Base-by-base conservation (phyloP, 1,140 invertebrate genomes). In the Delia radicum region DNA sequence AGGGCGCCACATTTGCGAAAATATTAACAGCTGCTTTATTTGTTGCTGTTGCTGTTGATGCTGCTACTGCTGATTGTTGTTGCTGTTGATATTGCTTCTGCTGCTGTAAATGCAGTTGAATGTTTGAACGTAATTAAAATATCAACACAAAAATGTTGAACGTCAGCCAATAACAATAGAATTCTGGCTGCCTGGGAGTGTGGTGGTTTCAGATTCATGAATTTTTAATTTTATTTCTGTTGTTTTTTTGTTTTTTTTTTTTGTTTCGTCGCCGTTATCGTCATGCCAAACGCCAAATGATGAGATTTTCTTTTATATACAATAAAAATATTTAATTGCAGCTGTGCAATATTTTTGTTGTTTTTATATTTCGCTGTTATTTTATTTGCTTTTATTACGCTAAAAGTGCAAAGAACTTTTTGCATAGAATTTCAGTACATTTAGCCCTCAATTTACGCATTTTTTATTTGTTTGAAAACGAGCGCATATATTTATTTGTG, bases 61-160 rank as follows among this genome's bases (percentile, higher is more conserved):
- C 63, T 65, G 76, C 72, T 71, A 75, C 75, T 67, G 28, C 6
- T 31, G 29, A 67, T 21, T 77, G 79, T 42, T 29, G 46, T 69
- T 76, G 74, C 12, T 76, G 61, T 21, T 76, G 77, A 24, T 65
- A 37, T 24, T 55, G 63, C 26, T 69, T 12, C 37, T 67, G 37
- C 69, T 75, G 65, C 76, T 63, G 76, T 42, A 18, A 61, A n/a
- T 72, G 67, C n/a, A 8, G 67, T 33, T 73, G 71, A n/a, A 63
- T 72, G 67, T 37, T 71, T 75, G 65, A 74, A 21, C 21, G 63
- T 42, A 61, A 61, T 75, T 69, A 69, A 69, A 69, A 69, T 69
- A 69, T 69, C 65, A 69, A 69, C 65, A 69, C 29, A 33, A 69
- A 69, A 18, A 12, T 69, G 21, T 69, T 69, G 65, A 69, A 33